Evolutionary conservation across 2,888 invertebrate genomes (phyloP), one percentile per base, ranked within the genome.

Genomic region (Danaus chrysippus): DNA sequence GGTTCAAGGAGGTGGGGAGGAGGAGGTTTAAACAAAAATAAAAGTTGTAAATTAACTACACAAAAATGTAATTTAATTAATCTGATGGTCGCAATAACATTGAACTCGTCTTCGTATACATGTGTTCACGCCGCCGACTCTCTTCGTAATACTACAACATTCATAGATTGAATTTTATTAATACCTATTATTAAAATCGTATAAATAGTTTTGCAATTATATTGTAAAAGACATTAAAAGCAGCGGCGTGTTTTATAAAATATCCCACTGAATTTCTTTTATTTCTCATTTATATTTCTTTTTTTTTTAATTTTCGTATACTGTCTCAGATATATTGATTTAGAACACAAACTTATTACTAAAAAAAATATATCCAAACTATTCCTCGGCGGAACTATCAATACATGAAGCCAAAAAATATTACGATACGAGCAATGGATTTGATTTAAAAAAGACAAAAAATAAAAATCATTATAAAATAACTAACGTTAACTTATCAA

Each of bases 51-150:
- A 59, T 69, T 88, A 90, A 90, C 91, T 90, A 91, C 90, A 91
- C 91, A 91, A 91, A 90, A 90, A 90, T 89, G 88, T 91, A 90
- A 88, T 90, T 87, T 69, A 87, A 73, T 88, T 79, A 83, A 87
- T 88, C 78, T 82, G 90, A 86, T 90, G 87, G 86, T 91, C 88
- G 82, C 81, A 88, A 87, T 89, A 90, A 90, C 87, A 87, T 89
- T 84, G 87, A 88, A 86, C 79, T 87, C 72, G 80, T 86, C 72
- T 79, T 89, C 90, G 91, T 91, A 91, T 91, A 91, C 91, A 90
- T 87, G 82, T 78, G 81, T 73, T 68, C 82, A 79, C 87, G 85
- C 82, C 87, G 86, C 82, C 76, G 77, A 15, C 42, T 63, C 46
- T 12, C 54, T 59, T 66, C 44, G 42, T 59, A 59, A 54, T 42